phyloP scores from a whole-genome alignment of 2,888 invertebrate species.

The Elmis aenea region DNA sequence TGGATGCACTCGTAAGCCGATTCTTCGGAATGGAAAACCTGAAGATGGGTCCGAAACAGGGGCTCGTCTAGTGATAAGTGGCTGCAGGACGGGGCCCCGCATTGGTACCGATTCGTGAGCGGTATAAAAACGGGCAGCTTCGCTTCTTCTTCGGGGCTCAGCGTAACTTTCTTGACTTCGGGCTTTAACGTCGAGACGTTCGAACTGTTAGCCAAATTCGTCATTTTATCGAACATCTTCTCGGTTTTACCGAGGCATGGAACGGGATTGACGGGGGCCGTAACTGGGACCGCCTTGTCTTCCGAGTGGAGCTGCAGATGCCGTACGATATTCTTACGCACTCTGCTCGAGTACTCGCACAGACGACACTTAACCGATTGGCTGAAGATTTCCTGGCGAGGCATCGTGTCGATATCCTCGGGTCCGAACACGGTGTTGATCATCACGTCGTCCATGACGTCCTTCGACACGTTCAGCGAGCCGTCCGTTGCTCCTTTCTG shows the following conservation, averaged over 20 bases:
- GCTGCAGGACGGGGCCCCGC: slow-evolving; percentile 65
- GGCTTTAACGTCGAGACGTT: slow-evolving; percentile 33
- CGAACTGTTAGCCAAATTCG: slow-evolving; percentile 73
- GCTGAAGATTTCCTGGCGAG: slow-evolving; percentile 60
- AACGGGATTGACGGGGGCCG: slow-evolving; percentile 76
- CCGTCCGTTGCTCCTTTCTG: slow-evolving; percentile 7
- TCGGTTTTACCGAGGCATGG: slow-evolving; percentile 73
- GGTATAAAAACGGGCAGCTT: slow-evolving; percentile 22
- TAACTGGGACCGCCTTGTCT: slow-evolving; percentile 57
- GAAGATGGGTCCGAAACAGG: slow-evolving; percentile 68
- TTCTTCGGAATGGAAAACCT: slow-evolving; percentile 62
- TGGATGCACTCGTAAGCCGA: slow-evolving; percentile 58
- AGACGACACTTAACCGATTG: slow-evolving; percentile 58
- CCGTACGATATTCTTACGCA: slow-evolving; percentile 65
- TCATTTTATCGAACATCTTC: slow-evolving; percentile 80
- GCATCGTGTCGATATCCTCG: slow-evolving; percentile 59
- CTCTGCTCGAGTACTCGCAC: slow-evolving; percentile 65
- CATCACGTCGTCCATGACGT: neutral
- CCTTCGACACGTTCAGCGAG: neutral
- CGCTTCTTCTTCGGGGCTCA: slow-evolving; percentile 12
- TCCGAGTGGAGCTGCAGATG: slow-evolving; percentile 64
- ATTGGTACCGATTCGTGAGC: slow-evolving; percentile 50
- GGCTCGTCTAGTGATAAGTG: slow-evolving; percentile 68
- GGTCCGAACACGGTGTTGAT: slow-evolving; percentile 48
- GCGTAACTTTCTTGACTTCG: slow-evolving; percentile 22